Conservation (phyloP, 2,797 vertebrate genomes). For the Enteromius paludinosus region DNA sequence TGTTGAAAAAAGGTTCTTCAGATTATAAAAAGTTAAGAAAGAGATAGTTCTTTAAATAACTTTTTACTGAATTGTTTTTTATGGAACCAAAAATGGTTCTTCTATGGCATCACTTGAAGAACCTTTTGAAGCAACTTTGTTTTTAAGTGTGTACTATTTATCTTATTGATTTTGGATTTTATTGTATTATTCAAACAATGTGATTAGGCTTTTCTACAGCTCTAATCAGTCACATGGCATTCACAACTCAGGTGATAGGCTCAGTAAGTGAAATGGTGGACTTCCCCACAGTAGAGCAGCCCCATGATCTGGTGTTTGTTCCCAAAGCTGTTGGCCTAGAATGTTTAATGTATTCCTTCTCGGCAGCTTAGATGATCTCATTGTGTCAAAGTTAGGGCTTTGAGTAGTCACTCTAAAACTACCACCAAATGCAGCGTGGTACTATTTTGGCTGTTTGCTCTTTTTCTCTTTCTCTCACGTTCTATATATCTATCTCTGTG, state of each 20-base stretch:
- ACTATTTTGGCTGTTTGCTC: constrained; percentile 52
- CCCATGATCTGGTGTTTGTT: constrained; percentile 59
- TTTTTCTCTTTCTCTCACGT: constrained; percentile 37
- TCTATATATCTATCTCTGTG: constrained; percentile 44
- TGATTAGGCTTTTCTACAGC: background rate
- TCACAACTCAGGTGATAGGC: background rate
- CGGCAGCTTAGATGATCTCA: constrained; percentile 80
- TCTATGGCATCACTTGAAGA: too few species aligned
- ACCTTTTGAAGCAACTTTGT: too few species aligned
- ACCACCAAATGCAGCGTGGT: constrained; percentile 54
- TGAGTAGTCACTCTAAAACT: constrained; percentile 82
- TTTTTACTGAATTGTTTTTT: too few species aligned
- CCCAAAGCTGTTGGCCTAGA: constrained; percentile 77
- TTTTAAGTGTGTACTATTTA: background rate
- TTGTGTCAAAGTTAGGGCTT: constrained; percentile 82
- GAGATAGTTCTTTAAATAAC: too few species aligned
- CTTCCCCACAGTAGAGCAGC: constrained; percentile 24
- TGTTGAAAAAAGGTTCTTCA: too few species aligned
- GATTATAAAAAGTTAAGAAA: too few species aligned
- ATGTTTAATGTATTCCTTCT: constrained; percentile 76
- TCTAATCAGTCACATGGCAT: background rate
- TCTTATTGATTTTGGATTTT: background rate
- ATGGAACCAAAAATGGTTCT: too few species aligned
- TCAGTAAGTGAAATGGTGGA: constrained; percentile 15
- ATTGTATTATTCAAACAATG: background rate